Conservation (phyloP, 2,797 vertebrate species). For the Lithobates sylvaticus region DNA sequence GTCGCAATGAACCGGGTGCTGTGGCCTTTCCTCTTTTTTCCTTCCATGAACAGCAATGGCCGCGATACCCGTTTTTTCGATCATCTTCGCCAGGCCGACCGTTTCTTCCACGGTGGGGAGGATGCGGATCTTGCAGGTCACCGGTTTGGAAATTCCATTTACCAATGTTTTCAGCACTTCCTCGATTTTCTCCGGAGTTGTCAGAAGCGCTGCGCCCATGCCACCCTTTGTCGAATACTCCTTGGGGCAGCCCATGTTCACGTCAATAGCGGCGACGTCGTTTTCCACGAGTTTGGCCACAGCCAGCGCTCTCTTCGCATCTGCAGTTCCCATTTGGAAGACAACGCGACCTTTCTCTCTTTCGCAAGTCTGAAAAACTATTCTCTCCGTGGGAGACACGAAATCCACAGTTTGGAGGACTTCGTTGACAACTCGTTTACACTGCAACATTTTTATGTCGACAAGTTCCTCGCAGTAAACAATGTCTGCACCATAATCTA, state of each 20-base stretch:
- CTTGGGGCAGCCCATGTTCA: constrained; percentile 98
- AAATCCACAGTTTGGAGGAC: constrained; percentile 92
- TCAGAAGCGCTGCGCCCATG: constrained; percentile 95
- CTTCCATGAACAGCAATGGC: constrained; percentile 95
- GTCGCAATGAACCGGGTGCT: constrained; percentile 91
- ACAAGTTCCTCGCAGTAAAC: constrained; percentile 98
- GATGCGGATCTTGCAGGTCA: constrained; percentile 97
- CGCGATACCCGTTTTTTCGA: constrained; percentile 90
- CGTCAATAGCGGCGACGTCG: constrained; percentile 92
- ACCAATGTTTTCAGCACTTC: constrained; percentile 89
- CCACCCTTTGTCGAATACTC: constrained; percentile 99
- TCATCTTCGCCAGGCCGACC: constrained; percentile 84
- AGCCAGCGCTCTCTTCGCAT: constrained; percentile 87
- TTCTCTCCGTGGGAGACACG: constrained; percentile 89
- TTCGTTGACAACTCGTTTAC: constrained; percentile 88
- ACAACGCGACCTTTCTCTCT: constrained; percentile 84
- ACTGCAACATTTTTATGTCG: constrained; percentile 94
- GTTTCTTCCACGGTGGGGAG: constrained; percentile 92
- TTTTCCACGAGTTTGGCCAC: constrained; percentile 93
- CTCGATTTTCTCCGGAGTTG: constrained; percentile 91
- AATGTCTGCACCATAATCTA: constrained; percentile 94
- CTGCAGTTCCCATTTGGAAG: constrained; percentile 96
- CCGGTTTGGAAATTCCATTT: constrained; percentile 83
- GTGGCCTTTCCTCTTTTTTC: constrained; percentile 91
- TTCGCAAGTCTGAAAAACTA: constrained; percentile 93